Evolutionary conservation across 2,113 vertebrate genomes (phyloP), one percentile per base, ranked within the genome.

Genomic region (Sinocyclocheilus grahami): DNA sequence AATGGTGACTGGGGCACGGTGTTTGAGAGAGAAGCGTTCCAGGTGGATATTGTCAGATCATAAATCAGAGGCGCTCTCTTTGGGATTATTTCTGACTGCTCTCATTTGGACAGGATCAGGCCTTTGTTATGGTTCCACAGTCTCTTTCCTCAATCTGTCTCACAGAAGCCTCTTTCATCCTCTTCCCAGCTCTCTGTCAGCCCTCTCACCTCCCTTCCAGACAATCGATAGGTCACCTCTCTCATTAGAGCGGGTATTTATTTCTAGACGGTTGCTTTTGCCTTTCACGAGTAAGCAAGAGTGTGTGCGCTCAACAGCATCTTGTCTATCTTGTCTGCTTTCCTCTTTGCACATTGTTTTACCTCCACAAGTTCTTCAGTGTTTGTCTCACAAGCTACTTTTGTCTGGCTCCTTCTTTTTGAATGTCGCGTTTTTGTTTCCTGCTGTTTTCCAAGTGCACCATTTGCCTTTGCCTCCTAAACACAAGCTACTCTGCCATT

Each of bases 151-250:
- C 72, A 53, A 53, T 85, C 60, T 79, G 67, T 83, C 46, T 62
- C 76, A 46, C 60, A 84, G 86, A 89, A 84, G 77, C 86, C 33
- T 24, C 39, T 85, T 82, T 88, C 88, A 77, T 86, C 76, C 87
- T 76, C 80, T 79, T 78, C 76, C 53, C 63, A 69, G 65, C 71
- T 80, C 84, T 55, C 63, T 63, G 74, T 65, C 72, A 58, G 85
- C 62, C 53, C 22, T 42, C 51, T 72, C 53, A 60, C 51, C 53
- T 82, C 84, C 75, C 77, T 51, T 77, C 78, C 79, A 86, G 81
- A 82, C 78, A 60, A 90, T 85, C 88, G 69, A 89, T 90, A 89
- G 85, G 87, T 87, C 83, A 88, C 75, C 82, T 79, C 74, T 81
- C 79, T 86, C 88, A 88, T 90, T 88, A 88, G 86, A 89, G 71